Evolutionary conservation across 2,113 vertebrate species (phyloP).

Genomic region (Notothenia rossii): DNA sequence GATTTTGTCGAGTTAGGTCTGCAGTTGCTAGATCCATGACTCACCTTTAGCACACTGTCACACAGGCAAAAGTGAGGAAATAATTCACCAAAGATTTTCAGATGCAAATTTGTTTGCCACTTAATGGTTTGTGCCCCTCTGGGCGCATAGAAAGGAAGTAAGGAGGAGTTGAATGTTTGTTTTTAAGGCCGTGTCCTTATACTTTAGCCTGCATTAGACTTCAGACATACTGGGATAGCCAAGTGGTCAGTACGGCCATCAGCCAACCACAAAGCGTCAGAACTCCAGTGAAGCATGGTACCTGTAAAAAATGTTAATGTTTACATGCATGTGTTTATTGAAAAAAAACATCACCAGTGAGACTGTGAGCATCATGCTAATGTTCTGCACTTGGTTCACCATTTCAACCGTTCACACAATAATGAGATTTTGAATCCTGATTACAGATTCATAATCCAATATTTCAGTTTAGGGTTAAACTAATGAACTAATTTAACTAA

Average conservation of each 20-base stretch:
- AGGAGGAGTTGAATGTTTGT: too few species aligned
- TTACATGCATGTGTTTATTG: too few species aligned
- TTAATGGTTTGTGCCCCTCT: too few species aligned
- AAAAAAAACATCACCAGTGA: not conserved
- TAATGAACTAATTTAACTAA: constrained; percentile 41
- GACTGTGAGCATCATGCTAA: not conserved
- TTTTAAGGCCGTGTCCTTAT: not conserved
- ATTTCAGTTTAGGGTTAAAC: constrained; percentile 53
- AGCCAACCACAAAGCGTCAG: not conserved
- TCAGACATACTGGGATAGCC: not conserved
- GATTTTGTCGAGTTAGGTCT: not conserved
- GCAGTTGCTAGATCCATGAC: not conserved
- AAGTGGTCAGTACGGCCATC: not conserved
- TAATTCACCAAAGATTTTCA: too few species aligned
- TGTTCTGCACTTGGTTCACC: not conserved
- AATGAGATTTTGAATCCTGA: constrained; percentile 25
- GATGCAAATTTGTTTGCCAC: too few species aligned
- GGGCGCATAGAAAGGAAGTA: too few species aligned
- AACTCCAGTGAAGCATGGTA: not conserved
- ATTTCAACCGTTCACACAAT: constrained; percentile 6
- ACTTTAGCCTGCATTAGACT: not conserved
- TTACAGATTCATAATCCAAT: constrained; percentile 21
- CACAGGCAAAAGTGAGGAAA: too few species aligned
- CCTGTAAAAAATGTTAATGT: not conserved
- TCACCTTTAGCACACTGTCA: too few species aligned